phyloP scores from a whole-genome alignment of 2,888 invertebrate genomes.

The Agriopis marginaria region DNA sequence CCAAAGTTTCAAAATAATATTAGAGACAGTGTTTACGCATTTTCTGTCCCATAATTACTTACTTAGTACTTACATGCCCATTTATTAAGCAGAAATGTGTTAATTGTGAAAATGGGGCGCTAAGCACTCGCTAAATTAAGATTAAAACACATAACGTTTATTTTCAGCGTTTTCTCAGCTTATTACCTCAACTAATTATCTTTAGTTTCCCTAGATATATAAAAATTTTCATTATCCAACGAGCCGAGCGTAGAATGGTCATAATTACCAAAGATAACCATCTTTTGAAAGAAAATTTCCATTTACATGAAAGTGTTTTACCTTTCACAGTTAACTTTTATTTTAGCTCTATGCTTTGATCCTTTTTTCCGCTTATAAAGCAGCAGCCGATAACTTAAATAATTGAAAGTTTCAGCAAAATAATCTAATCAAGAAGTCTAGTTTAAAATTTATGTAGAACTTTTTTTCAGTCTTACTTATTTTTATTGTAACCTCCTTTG shows the following conservation, averaged over 20 bases:
- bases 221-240: conserved; percentile 7
- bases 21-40: neutral
- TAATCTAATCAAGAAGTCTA: too few species aligned
- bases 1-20: too few species aligned
- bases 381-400: too few species aligned
- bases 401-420: too few species aligned
- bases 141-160: conserved; percentile 7
- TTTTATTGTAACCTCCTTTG: too few species aligned
- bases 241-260: neutral
- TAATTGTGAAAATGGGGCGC: conserved; percentile 9
- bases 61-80: conserved; percentile 7
- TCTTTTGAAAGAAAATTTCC: neutral
- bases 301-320: neutral
- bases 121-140: conserved; percentile 8
- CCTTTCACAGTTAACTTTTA: too few species aligned
- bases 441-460: too few species aligned
- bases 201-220: conserved; percentile 1
- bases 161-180: neutral
- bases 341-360: neutral
- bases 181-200: conserved; percentile 4
- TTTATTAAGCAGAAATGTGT: conserved; percentile 6
- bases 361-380: too few species aligned
- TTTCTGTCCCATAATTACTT: neutral
- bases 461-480: too few species aligned
- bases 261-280: neutral